Evolutionary conservation across 2,113 vertebrate species (phyloP), one percentile per base, ranked within the genome.

Genomic region (Nettapus auritus): DNA sequence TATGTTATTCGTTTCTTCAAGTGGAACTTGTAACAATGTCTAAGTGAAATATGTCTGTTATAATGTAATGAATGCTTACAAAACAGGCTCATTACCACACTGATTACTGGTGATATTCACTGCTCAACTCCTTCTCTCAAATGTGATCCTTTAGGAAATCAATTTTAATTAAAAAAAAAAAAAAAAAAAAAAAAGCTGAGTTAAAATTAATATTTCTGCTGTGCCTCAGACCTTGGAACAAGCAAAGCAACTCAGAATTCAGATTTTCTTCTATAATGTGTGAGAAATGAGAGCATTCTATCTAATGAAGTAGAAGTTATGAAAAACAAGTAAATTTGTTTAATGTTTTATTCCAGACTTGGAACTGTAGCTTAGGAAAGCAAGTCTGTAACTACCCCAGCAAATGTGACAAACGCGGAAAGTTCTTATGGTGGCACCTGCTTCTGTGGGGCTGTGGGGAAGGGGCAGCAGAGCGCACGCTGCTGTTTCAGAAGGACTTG

Each of bases 111-210:
- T 86, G 67, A 26, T 9, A 42, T 38, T 76, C 62, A 7, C 56
- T 80, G 66, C 48, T 87, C 40, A 10, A 1, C 5, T 40, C 71
- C 62, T 84, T 78, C 93, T 68, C 62, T 73, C 36, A 55, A 75
- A 50, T 0, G 0, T 60, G 76, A 59, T 81, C 88, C 82, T 93
- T 94, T 74, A 74, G 52, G 76, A 96, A 82, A 80, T 84, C 4
- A 82, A 18, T 92, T 96, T 84, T 64, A 86, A 86, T 91, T 82
- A n/a, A 86, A 87, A 70, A 79, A 57, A 95, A 96, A 96, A 63
- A 70, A 79, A 60, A 95, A 96, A 63, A 23, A 50, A 8, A 20
- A 25, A 0, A 48, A 10, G 5, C 20, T 48, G 46, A 78, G 16
- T 78, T 75, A 75, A 60, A 78, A 33, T 62, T 68, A 71, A 83